Conservation (phyloP, 1,140 invertebrate genomes). For the Colletes gigas region DNA sequence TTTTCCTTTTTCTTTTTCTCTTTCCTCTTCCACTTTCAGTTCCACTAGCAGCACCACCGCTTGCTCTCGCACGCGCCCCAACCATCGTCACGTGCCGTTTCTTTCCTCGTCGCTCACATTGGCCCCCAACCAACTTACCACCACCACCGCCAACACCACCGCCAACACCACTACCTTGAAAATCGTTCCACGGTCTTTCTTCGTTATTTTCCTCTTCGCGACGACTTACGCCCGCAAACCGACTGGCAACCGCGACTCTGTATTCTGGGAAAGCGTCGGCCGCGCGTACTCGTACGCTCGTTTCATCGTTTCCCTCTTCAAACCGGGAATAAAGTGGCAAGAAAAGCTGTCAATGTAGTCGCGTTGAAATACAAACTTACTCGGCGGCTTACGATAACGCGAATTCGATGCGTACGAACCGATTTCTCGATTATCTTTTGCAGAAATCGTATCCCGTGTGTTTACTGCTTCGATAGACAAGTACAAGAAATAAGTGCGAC, state of each 20-base stretch:
- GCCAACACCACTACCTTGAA: constrained; percentile 45
- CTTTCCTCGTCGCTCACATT: background rate
- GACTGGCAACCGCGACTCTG: constrained; percentile 26
- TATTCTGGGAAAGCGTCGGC: too few species aligned
- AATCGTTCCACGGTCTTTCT: constrained; percentile 50
- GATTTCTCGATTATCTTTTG: constrained; percentile 23
- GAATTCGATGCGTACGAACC: constrained; percentile 15
- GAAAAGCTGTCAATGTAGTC: background rate
- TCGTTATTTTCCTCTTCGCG: constrained; percentile 20
- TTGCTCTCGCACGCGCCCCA: too few species aligned
- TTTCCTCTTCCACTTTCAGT: background rate
- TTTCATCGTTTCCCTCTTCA: background rate
- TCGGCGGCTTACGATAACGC: constrained; percentile 40
- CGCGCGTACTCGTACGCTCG: background rate
- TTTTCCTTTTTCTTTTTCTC: constrained; percentile 21
- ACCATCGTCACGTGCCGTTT: background rate
- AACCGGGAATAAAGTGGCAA: constrained; percentile 10
- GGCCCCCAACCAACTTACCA: background rate
- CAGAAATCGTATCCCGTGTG: too few species aligned
- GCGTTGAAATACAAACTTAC: constrained; percentile 43
- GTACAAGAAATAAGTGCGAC: background rate
- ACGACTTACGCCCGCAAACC: constrained; percentile 39
- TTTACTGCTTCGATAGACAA: constrained; percentile 21
- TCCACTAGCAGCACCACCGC: background rate
- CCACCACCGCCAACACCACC: too few species aligned